Base-by-base conservation (phyloP, 2,888 invertebrate genomes). In the Protophormia terraenovae region DNA sequence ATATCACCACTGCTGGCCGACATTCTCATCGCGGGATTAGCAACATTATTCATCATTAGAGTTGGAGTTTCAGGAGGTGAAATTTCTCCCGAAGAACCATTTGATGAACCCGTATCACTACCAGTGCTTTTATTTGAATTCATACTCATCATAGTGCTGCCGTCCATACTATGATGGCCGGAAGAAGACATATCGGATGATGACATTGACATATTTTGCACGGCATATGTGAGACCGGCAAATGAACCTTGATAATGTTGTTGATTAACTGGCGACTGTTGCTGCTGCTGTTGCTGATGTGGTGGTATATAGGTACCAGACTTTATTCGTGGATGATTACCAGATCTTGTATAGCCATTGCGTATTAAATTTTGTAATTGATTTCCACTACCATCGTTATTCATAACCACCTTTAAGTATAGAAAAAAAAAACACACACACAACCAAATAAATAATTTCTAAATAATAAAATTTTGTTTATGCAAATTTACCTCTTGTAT, bases 91-190 rank as follows among this genome's bases (percentile, higher is more conserved):
- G 90, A 90, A n/a, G 93, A 93, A 27, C 92, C 92, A 87, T 92
- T 90, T n/a, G 93, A 92, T 84, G 93, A 92, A 32, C 92, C 92
- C 2, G 93, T 91, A 87, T 93, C 93, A 85, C 93, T 93, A 38
- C 91, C 92, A 12, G 89, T 87, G 85, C 90, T 91, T 84, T 92
- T 92, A 81, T 89, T 90, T 16, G 90, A 90, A 87, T 90, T 90
- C 75, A 90, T 90, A 58, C 87, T 67, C 41, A 89, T 84, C 83
- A 89, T 88, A 67, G 77, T 87, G 55, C 78, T 76, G 10, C 82
- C 82, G 45, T 88, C 88, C 50, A 88, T 87, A 29, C 87, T 87
- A 53, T 88, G 87, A 32, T 88, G 85, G 29, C 87, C 88, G 62
- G 86, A 82, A 12, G 85, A 66, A 27, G 85, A 64, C 78, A 85